These are phyloP conservation scores for Abramis brama DNA, from an alignment of 2,113 vertebrate genomes.

Conservation along the genomic window DNA sequence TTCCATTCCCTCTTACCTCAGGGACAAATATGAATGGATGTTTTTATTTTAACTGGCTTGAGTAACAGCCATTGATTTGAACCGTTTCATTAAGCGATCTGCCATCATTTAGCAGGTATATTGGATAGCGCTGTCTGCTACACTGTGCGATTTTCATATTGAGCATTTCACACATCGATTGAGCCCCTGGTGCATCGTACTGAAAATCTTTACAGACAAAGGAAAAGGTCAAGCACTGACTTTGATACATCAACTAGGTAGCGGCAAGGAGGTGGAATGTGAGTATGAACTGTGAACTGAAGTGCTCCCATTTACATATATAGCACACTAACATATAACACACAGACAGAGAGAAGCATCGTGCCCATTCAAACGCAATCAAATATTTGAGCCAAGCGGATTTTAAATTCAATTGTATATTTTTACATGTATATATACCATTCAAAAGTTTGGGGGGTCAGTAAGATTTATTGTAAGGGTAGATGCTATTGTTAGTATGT, in stretches of 20 bases:
- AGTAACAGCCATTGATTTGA: constrained; percentile 41
- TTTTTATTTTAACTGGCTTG: constrained; percentile 32
- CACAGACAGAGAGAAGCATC: neutral
- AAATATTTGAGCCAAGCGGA: neutral
- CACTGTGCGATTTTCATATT: neutral
- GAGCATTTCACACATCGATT: constrained; percentile 32
- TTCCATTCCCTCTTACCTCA: constrained; percentile 10
- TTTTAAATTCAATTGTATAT: neutral
- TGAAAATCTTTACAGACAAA: constrained; percentile 44
- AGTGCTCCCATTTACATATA: neutral
- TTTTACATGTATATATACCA: neutral
- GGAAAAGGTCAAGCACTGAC: constrained; percentile 8
- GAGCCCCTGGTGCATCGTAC: neutral
- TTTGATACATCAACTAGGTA: neutral
- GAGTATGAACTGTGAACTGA: neutral
- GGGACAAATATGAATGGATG: constrained; percentile 43
- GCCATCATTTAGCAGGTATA: constrained; percentile 13
- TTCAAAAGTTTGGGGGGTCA: neutral
- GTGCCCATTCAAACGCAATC: neutral
- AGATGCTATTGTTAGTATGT: too few relatives aligned
- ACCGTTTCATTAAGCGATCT: constrained; percentile 27
- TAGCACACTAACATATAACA: neutral
- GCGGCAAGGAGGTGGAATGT: neutral
- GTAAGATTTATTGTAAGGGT: neutral
- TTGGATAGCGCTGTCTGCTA: neutral